Evolutionary conservation across 2,797 vertebrate species (phyloP).

Genomic region (Hapalemur alaotrensis): DNA sequence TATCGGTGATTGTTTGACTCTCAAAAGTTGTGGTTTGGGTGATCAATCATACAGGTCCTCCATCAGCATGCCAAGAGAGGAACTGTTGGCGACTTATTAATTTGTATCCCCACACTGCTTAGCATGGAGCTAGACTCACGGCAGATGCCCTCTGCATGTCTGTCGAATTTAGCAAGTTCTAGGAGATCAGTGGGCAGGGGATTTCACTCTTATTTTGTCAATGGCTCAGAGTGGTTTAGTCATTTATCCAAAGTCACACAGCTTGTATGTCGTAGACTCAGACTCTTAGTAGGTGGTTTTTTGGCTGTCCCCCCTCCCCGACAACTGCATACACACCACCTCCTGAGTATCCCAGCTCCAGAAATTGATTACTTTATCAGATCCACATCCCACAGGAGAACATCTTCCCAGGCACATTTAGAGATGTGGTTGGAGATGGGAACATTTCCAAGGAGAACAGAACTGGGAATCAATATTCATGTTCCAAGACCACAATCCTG

Average conservation of each 20-base stretch:
- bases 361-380: neutral
- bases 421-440: neutral
- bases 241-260: neutral
- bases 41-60: neutral
- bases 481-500: neutral
- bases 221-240: neutral
- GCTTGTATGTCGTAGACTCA: neutral
- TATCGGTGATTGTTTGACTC: neutral
- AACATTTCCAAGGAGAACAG: neutral
- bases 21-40: neutral
- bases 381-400: neutral
- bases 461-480: neutral
- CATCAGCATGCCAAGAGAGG: neutral
- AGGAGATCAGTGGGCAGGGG: accelerated
- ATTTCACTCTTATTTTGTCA: neutral
- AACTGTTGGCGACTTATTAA: neutral
- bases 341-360: neutral
- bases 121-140: neutral
- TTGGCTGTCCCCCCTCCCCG: neutral
- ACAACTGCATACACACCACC: neutral
- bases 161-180: neutral
- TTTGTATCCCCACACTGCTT: neutral
- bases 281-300: neutral
- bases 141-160: neutral
- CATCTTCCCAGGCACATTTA: neutral